These are phyloP conservation scores for Tor tambroides DNA, from an alignment of 2,113 vertebrate species.

Conservation along the genomic window DNA sequence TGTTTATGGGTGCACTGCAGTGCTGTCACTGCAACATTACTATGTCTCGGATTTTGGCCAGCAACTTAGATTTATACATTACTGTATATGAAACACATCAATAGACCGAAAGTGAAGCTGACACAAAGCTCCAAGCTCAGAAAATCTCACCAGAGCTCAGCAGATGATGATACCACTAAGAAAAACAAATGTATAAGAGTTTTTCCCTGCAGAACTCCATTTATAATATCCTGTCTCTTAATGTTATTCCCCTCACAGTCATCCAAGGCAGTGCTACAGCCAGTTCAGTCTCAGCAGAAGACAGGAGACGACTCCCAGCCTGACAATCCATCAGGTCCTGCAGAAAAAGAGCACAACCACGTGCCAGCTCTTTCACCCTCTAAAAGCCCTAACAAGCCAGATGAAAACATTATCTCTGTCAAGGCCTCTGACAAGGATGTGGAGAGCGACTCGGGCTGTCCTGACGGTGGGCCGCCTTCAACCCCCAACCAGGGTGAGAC, in stretches of 20 bases:
- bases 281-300: conserved; percentile 62
- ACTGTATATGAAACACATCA: not conserved
- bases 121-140: not conserved
- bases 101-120: not conserved
- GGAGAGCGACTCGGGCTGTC: conserved; percentile 76
- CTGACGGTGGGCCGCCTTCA: conserved; percentile 68
- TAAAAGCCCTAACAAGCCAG: conserved; percentile 7
- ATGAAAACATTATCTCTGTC: conserved; percentile 53
- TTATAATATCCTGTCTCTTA: conserved; percentile 8
- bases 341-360: conserved; percentile 32
- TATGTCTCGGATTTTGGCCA: not conserved
- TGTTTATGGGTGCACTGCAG: conserved; percentile 5
- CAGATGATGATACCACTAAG: not conserved
- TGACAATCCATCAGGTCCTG: conserved; percentile 12
- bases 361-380: conserved; percentile 14
- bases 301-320: conserved; percentile 31
- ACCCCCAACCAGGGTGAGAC: conserved; percentile 70
- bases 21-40: not conserved
- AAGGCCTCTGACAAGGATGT: conserved; percentile 67
- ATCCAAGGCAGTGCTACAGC: conserved; percentile 61
- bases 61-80: not conserved
- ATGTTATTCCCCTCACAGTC: conserved; percentile 57
- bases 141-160: not conserved
- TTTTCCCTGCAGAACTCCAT: not conserved
- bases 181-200: not conserved